phyloP scores from a whole-genome alignment of 2,113 vertebrate species.

The Catagonus wagneri region DNA sequence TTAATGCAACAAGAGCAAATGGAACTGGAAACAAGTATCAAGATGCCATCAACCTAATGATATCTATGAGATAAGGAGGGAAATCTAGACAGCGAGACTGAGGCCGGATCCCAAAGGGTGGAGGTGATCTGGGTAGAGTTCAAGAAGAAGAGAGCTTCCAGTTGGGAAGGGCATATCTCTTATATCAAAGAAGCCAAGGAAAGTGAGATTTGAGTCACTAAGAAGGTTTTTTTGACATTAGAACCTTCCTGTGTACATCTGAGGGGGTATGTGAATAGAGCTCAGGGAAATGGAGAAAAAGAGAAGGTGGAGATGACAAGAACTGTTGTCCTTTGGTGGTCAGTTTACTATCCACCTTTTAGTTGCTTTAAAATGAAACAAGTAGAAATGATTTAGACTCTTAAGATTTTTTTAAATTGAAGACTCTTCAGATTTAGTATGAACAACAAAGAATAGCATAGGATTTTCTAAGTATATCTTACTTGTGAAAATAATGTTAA shows the following conservation, averaged over 20 bases:
- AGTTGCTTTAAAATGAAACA: slow-evolving; percentile 26
- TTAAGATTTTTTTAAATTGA: neutral
- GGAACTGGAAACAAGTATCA: neutral
- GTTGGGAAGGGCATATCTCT: neutral
- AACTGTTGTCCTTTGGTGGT: neutral
- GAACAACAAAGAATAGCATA: neutral
- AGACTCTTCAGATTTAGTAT: neutral
- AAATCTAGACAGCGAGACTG: neutral
- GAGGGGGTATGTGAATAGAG: neutral
- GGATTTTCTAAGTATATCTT: neutral
- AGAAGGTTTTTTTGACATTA: neutral
- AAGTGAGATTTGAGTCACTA: neutral
- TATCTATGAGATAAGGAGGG: neutral
- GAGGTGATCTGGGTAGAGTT: neutral
- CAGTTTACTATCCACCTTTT: neutral
- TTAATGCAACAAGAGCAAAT: neutral
- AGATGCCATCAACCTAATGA: neutral
- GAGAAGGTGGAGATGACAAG: neutral
- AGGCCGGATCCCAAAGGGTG: neutral
- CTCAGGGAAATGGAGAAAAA: neutral
- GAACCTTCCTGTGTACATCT: neutral
- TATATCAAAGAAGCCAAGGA: neutral
- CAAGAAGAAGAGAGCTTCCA: neutral
- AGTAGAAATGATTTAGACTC: neutral
- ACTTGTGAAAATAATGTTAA: neutral